Base-by-base conservation (phyloP, 2,113 vertebrate genomes). In the Mesitornis unicolor region DNA sequence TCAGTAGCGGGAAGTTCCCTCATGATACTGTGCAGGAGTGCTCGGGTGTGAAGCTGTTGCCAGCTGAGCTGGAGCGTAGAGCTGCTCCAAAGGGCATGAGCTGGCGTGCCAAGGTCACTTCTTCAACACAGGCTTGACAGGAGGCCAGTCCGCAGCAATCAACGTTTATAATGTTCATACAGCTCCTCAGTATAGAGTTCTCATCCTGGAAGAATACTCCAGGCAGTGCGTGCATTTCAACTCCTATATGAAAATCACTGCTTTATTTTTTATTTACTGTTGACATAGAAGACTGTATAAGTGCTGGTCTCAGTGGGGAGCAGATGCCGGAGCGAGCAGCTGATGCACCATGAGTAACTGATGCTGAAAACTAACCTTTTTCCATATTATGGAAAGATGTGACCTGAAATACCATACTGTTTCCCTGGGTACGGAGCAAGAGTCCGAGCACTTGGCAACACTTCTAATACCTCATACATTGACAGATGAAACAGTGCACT, bases 331-430 rank as follows among this genome's bases (percentile, higher is more conserved):
- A 59, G 11, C 0, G 0, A 85, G 65, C 69, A 75, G 35, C 69
- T 94, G 77, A 45, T 89, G 65, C 35, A 47, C 33, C 22, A 17
- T 20, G 50, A 79, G 48, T 87, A 87, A 79, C 53, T 57, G 70
- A 48, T 57, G 88, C 70, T 92, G 79, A 76, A 93, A 94, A 86
- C 50, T 7, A 86, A 56, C 43, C 24, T 67, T 85, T 81, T 77
- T 61, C 61, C 7, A 1, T 83, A 5, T n/a, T 73, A 38, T n/a
- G 54, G 63, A 38, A 81, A 76, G 65, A 22, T 68, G 57, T 60
- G 92, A 90, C 79, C 85, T 65, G 63, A 70, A 90, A 70, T 86
- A 43, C 83, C 56, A 11, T 22, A 31, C 50, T 4, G 0, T 78
- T 87, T 93, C 85, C 71, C 86, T 74, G 79, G 50, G 71, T 57